These are phyloP conservation scores for Drosophila micromelanica DNA, from an alignment of 1,140 invertebrate species.

Conservation along the genomic window DNA sequence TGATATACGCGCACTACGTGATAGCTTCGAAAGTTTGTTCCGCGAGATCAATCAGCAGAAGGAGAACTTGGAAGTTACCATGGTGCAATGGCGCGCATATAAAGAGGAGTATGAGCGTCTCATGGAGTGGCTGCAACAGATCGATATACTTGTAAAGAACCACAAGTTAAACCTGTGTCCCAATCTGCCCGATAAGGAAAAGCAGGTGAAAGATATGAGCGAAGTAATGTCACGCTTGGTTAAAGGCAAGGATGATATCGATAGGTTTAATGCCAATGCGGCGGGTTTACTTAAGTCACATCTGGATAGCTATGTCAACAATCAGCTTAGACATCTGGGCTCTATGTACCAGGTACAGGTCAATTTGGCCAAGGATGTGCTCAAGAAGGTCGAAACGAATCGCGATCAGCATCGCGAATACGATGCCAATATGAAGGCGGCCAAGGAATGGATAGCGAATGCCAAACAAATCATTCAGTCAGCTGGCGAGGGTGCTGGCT, in stretches of 20 bases:
- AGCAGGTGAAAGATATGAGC: slow-evolving; percentile 92
- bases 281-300: slow-evolving; percentile 91
- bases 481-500: slow-evolving; percentile 92
- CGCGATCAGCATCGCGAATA: slow-evolving; percentile 94
- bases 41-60: slow-evolving; percentile 94
- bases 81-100: slow-evolving; percentile 94
- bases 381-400: slow-evolving; percentile 96
- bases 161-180: slow-evolving; percentile 93
- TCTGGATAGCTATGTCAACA: slow-evolving; percentile 95
- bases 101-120: slow-evolving; percentile 96
- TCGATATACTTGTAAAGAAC: slow-evolving; percentile 95
- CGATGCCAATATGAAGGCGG: slow-evolving; percentile 91
- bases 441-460: slow-evolving; percentile 94
- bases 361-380: slow-evolving; percentile 95
- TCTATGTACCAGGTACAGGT: slow-evolving; percentile 95
- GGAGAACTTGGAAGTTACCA: slow-evolving; percentile 91
- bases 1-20: slow-evolving; percentile 92
- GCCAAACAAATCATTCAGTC: slow-evolving; percentile 93
- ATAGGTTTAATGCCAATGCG: slow-evolving; percentile 92
- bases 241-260: slow-evolving; percentile 93
- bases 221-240: slow-evolving; percentile 91
- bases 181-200: slow-evolving; percentile 93
- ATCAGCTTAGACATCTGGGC: slow-evolving; percentile 95
- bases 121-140: slow-evolving; percentile 97
- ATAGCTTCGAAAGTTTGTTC: slow-evolving; percentile 94